Base-by-base conservation (phyloP, 2,797 vertebrate genomes). In the Tenualosa thibaudeaui region DNA sequence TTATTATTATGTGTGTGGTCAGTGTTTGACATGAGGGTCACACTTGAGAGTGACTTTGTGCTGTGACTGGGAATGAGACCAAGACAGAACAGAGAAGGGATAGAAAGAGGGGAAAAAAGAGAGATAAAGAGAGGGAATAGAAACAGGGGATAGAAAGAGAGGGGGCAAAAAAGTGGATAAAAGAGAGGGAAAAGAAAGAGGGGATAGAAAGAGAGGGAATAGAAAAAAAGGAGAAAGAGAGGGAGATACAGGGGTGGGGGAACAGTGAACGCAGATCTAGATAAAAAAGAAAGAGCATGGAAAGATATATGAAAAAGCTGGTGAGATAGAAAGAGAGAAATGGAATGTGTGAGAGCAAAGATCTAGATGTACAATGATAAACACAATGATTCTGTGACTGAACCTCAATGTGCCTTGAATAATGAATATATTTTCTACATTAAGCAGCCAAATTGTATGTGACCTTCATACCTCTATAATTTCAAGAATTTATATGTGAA, bases 351-450 rank as follows among this genome's bases (percentile, higher is more conserved):
- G 37, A 4, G 24, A 85, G n/a, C 86, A 83, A 43, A 83, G 85
- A 86, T 84, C 86, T 86, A 86, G 75, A 85, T 86, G 81, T 82
- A 49, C 81, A 87, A 85, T 86, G 78, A 83, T 82, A 3, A 49
- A 49, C 7, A 8, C 7, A 49, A 49, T 3, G 7, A 49, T 49
- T 31, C 31, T 31, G 31, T 31, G 31, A 31, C 31, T 19, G 31
- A 46, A 26, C 40, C 83, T 81, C 46, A 51, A 50, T 50, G 53
- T 37, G 46, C 54, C 26, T 4, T 4, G 53, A 22, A n/a, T 50
- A 56, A 78, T 9, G 9, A 22, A 26, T 26, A 50, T 31, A 7
- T n/a, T 17, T 37, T 37, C 50, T 84, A 54, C 3, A 13, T 49
- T 31, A 54, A 5, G 40, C 37, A 19, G 1, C 68, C 31, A 75